phyloP scores from a whole-genome alignment of 2,113 vertebrate species.

The Stigmatopora nigra region DNA sequence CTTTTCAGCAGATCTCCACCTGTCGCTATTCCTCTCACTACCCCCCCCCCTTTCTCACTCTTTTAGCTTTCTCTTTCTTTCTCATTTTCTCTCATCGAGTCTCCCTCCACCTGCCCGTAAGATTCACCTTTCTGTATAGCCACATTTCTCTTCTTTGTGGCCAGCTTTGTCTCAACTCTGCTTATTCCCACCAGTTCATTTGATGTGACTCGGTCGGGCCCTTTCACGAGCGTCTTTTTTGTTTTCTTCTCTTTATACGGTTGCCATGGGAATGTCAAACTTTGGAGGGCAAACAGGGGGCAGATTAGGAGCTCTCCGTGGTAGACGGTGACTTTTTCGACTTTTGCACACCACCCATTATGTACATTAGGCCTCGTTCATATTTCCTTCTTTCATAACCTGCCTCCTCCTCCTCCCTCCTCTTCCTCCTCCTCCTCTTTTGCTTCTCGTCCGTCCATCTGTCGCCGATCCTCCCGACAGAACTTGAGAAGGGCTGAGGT shows the following conservation, averaged over 20 bases:
- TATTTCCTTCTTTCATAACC: constrained; percentile 49
- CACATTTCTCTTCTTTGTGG: constrained; percentile 29
- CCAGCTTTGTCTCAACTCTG: constrained; percentile 28
- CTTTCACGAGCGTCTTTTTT: constrained; percentile 50
- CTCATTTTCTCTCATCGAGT: constrained; percentile 39
- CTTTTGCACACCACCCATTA: constrained; percentile 21
- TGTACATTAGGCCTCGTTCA: constrained; percentile 5
- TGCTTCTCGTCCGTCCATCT: constrained; percentile 58
- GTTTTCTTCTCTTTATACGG: too few relatives aligned
- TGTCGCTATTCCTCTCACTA: constrained; percentile 54
- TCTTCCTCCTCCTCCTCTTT: constrained; percentile 6
- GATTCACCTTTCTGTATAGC: constrained; percentile 56
- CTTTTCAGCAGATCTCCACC: constrained; percentile 53
- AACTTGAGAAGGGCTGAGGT: constrained; percentile 69
- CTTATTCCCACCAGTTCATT: constrained; percentile 55
- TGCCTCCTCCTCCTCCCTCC: constrained; percentile 29
- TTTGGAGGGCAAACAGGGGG: constrained; percentile 31
- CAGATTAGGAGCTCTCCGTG: constrained; percentile 39
- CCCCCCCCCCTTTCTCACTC: constrained; percentile 44
- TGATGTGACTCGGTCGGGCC: constrained; percentile 43
- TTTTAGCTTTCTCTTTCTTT: too few relatives aligned
- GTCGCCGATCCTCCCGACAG: constrained; percentile 61
- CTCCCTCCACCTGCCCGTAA: constrained; percentile 53
- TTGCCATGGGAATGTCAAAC: constrained; percentile 63
- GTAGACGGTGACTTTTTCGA: constrained; percentile 28